These are phyloP conservation scores for Lithophane socia DNA, from an alignment of 2,888 invertebrate species.

Conservation along the genomic window DNA sequence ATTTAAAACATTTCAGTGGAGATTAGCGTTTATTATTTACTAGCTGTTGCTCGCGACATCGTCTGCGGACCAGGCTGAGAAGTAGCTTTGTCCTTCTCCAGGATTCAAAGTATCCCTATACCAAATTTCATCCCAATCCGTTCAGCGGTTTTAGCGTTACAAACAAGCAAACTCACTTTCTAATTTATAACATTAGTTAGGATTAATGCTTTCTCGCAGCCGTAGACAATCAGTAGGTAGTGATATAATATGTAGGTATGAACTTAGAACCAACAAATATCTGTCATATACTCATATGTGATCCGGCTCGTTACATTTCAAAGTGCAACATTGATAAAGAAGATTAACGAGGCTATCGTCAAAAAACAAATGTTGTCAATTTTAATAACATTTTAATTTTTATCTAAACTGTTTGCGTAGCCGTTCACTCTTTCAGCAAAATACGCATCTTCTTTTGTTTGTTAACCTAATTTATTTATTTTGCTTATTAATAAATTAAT, in stretches of 20 bases:
- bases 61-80: no score
- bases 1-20: neutral
- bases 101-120: no score
- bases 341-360: neutral
- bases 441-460: constrained; percentile 1
- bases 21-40: constrained; percentile 10
- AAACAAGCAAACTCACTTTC: no score
- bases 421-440: neutral
- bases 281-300: neutral
- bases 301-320: neutral
- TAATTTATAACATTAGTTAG: no score
- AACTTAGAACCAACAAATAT: neutral
- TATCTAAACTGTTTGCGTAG: neutral
- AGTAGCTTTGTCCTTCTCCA: no score
- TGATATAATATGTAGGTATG: neutral
- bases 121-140: no score
- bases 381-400: no score
- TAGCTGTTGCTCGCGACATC: no score
- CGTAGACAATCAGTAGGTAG: neutral
- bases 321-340: neutral
- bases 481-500: neutral
- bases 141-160: no score
- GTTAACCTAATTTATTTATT: neutral
- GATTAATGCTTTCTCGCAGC: neutral
- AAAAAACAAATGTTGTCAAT: neutral